A percentile compares a stretch with the other conserved stretches of the same genome.
Evolutionary conservation across 2,797 vertebrate species (phyloP).

Genomic region (Babyrousa celebensis): DNA sequence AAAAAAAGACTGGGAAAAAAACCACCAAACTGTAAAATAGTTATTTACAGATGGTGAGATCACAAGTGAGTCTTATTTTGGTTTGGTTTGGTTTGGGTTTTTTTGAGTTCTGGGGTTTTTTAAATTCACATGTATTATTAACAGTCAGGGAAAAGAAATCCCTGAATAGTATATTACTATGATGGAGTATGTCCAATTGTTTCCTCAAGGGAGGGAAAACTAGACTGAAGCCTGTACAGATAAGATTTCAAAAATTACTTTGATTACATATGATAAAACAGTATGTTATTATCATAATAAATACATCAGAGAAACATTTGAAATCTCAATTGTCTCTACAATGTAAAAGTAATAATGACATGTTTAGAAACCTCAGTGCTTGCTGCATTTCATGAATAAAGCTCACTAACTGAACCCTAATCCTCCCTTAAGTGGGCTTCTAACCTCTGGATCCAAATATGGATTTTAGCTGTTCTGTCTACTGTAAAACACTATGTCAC

Average conservation of each 20-base stretch:
- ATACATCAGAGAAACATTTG: conserved; percentile 9
- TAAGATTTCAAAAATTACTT: background rate
- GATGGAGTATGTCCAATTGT: background rate
- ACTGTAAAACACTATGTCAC: background rate
- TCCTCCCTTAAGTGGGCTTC: background rate
- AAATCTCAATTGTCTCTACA: background rate
- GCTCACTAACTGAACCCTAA: background rate
- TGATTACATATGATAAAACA: conserved; percentile 19
- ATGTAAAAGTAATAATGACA: background rate
- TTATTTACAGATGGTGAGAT: background rate
- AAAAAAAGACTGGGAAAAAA: background rate
- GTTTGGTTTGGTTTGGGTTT: background rate
- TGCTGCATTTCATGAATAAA: conserved; percentile 35
- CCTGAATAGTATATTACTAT: conserved; percentile 4
- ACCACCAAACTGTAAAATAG: background rate
- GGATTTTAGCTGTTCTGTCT: background rate
- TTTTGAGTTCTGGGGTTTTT: background rate
- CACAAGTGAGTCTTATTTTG: conserved; percentile 34
- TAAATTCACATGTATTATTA: background rate
- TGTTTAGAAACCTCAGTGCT: background rate
- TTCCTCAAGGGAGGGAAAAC: conserved; percentile 39
- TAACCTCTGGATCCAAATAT: background rate
- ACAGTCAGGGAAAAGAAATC: background rate
- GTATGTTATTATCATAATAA: background rate
- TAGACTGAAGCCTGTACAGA: background rate